These are phyloP conservation scores for Corydoras maculifer DNA, from an alignment of 2,113 vertebrate species.

Conservation along the genomic window DNA sequence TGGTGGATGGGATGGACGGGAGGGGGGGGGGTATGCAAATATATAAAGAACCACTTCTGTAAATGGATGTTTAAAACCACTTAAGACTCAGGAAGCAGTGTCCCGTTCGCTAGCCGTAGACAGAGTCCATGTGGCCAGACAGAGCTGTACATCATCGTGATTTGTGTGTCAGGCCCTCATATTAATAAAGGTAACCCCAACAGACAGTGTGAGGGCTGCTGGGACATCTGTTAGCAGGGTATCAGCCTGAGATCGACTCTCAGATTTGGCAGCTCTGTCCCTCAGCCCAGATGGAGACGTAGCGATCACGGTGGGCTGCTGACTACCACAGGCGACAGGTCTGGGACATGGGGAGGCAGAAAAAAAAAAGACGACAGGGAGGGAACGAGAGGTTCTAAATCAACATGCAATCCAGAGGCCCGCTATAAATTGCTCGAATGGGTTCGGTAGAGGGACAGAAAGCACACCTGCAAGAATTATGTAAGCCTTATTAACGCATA, in stretches of 20 bases:
- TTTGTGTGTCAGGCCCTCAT: constrained; percentile 64
- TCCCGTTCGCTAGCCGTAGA: constrained; percentile 54
- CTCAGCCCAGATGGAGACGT: constrained; percentile 35
- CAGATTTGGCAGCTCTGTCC: constrained; percentile 33
- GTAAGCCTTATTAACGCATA: constrained; percentile 81
- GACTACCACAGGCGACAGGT: constrained; percentile 18
- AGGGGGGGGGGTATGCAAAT: too few species aligned
- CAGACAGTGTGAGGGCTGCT: constrained; percentile 39
- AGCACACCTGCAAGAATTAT: constrained; percentile 82
- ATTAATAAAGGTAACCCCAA: constrained; percentile 61
- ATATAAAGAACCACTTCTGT: too few species aligned
- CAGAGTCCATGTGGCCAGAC: constrained; percentile 41
- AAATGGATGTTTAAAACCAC: too few species aligned
- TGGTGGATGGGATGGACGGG: too few species aligned
- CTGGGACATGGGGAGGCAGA: constrained; percentile 4
- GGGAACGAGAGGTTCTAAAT: constrained; percentile 62
- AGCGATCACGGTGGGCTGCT: constrained; percentile 31
- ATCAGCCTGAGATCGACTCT: constrained; percentile 24
- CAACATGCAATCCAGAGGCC: constrained; percentile 71
- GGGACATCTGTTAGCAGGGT: constrained; percentile 39
- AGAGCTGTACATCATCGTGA: constrained; percentile 66
- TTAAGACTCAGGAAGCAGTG: constrained; percentile 59
- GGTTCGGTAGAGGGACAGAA: constrained; percentile 66
- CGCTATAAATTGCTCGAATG: constrained; percentile 74
- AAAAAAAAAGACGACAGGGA: background rate